These are phyloP conservation scores for Rallus limicola DNA, from an alignment of 2,113 vertebrate genomes.

Conservation along the genomic window DNA sequence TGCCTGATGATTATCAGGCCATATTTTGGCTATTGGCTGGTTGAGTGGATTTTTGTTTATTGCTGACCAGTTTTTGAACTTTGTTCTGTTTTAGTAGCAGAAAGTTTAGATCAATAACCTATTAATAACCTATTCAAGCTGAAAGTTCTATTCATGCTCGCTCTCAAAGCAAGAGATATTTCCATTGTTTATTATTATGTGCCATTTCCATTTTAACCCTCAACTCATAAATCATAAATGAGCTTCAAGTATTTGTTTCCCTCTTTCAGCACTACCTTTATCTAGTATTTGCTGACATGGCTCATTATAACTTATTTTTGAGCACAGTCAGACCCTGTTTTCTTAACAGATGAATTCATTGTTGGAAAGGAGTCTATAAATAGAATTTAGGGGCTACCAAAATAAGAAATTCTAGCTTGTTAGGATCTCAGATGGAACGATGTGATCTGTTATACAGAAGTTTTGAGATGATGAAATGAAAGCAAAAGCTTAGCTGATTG, in stretches of 20 bases:
- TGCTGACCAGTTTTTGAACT: slow-evolving; percentile 7
- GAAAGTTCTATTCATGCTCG: background rate
- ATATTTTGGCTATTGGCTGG: background rate
- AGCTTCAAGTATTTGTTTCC: slow-evolving; percentile 55
- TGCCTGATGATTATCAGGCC: background rate
- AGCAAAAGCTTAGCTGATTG: background rate
- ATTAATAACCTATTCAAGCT: slow-evolving; percentile 40
- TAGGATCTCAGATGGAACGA: slow-evolving; percentile 17
- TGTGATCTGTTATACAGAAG: background rate
- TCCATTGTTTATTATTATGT: slow-evolving; percentile 31
- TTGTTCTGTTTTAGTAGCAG: background rate
- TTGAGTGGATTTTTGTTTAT: background rate
- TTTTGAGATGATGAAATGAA: slow-evolving; percentile 17
- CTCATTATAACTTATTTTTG: slow-evolving; percentile 56
- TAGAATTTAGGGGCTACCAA: slow-evolving; percentile 73
- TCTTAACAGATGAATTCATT: slow-evolving; percentile 49
- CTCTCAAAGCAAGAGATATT: slow-evolving; percentile 20
- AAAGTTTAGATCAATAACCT: slow-evolving; percentile 36
- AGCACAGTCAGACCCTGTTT: slow-evolving; percentile 48
- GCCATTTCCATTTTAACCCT: slow-evolving; percentile 38
- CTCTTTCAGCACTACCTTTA: slow-evolving; percentile 51
- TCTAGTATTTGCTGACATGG: slow-evolving; percentile 49
- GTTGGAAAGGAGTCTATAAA: slow-evolving; percentile 70
- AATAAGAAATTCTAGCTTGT: slow-evolving; percentile 19
- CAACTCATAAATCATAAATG: slow-evolving; percentile 70